Evolutionary conservation across 2,113 vertebrate genomes (phyloP).

Genomic region (Hypanus sabinus): DNA sequence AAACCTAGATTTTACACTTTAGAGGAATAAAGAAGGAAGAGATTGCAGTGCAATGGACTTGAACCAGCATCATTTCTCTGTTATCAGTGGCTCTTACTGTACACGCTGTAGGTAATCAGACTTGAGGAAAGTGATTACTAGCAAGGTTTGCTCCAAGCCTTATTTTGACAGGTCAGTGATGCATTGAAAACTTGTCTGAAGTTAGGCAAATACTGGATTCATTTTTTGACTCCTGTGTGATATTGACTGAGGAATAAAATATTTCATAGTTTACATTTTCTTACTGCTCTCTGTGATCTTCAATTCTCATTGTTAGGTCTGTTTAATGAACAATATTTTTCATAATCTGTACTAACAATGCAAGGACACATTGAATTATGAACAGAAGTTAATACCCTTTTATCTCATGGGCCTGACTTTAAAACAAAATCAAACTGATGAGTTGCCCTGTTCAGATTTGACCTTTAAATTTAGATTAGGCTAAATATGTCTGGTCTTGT

Average conservation of each 20-base stretch:
- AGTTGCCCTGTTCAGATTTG: background rate
- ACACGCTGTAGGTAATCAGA: slow-evolving; percentile 7
- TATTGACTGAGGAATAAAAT: slow-evolving; percentile 8
- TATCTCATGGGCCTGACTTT: background rate
- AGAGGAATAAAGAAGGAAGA: background rate
- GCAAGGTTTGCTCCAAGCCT: background rate
- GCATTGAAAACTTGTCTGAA: slow-evolving; percentile 8
- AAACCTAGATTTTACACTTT: background rate
- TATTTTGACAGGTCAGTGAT: slow-evolving; percentile 21
- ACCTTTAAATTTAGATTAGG: background rate
- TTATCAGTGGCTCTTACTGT: background rate
- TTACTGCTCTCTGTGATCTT: background rate
- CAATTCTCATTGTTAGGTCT: background rate
- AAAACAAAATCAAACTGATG: background rate
- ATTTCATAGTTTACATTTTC: background rate
- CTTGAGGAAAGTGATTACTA: slow-evolving; percentile 7
- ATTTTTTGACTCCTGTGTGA: background rate
- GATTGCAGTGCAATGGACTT: background rate
- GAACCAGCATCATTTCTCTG: background rate
- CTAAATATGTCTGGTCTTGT: background rate
- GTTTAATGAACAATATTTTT: background rate
- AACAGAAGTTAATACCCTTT: background rate
- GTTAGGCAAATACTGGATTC: background rate
- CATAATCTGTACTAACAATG: background rate
- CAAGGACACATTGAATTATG: background rate